Percentiles rank a stretch among this genome's conserved stretches.
These are phyloP conservation scores for Morone chrysops DNA, from an alignment of 2,113 vertebrate genomes.

Conservation along the genomic window DNA sequence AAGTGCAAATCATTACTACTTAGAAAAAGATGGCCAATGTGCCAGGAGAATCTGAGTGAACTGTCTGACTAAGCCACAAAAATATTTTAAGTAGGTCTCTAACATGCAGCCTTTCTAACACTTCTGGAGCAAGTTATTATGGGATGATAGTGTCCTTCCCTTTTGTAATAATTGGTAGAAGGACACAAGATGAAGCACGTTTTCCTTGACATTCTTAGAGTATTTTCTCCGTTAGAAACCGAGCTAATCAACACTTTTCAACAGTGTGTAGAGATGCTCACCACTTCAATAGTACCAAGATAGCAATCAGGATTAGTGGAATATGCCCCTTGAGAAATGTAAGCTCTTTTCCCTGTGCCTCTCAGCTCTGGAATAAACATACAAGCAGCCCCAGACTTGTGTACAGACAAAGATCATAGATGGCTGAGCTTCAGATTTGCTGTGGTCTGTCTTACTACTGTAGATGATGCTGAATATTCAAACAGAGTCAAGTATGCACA, in stretches of 20 bases:
- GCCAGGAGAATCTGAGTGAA: conserved; percentile 25
- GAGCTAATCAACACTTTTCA: conserved; percentile 51
- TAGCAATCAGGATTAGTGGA: conserved; percentile 55
- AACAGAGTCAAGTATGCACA: conserved; percentile 6
- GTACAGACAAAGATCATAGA: conserved; percentile 62
- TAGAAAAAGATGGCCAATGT: background rate
- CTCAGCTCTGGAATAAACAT: conserved; percentile 50
- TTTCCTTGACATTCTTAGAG: background rate
- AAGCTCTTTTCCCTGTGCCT: conserved; percentile 35
- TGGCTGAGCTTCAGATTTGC: conserved; percentile 25
- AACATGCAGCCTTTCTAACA: conserved; percentile 7
- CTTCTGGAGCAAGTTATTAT: conserved; percentile 19
- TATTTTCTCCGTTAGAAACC: background rate
- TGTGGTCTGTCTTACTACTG: conserved; percentile 28
- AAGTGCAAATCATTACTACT: background rate
- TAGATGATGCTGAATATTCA: conserved; percentile 56
- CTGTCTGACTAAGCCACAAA: conserved; percentile 26
- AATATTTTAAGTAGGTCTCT: conserved; percentile 53
- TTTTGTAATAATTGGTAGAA: conserved; percentile 2
- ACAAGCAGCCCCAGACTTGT: conserved; percentile 32
- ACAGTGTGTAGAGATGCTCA: background rate
- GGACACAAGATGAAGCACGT: background rate
- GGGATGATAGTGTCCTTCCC: background rate
- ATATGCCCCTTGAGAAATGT: conserved; percentile 51
- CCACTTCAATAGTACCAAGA: conserved; percentile 39